These are phyloP conservation scores for Aphodius granarius DNA, from an alignment of 2,888 invertebrate genomes.

Conservation along the genomic window DNA sequence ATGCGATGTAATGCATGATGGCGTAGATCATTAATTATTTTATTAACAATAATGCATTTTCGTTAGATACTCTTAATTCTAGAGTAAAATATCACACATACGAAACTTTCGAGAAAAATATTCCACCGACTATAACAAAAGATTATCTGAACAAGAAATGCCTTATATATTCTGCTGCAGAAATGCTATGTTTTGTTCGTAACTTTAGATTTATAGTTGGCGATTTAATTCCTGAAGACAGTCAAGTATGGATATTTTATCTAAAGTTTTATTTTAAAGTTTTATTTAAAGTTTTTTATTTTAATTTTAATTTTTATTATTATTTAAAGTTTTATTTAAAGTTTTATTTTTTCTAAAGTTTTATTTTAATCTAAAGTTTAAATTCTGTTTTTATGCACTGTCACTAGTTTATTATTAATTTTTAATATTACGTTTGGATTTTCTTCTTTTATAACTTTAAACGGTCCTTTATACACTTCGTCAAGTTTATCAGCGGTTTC, in stretches of 20 bases:
- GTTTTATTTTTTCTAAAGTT: no score
- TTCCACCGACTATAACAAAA: constrained; percentile 29
- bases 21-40: constrained; percentile 32
- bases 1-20: constrained; percentile 42
- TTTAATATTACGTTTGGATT: no score
- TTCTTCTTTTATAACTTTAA: no score
- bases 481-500: no score
- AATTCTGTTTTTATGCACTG: no score
- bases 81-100: constrained; percentile 31
- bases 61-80: constrained; percentile 30
- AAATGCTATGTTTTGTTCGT: constrained; percentile 38
- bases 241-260: constrained; percentile 32
- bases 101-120: constrained; percentile 27
- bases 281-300: no score
- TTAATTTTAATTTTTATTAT: no score
- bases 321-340: no score
- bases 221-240: constrained; percentile 31
- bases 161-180: constrained; percentile 38
- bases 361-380: no score
- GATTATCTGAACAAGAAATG: constrained; percentile 30
- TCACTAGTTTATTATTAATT: no score
- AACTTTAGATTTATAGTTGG: constrained; percentile 38
- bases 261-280: constrained; percentile 31
- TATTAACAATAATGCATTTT: constrained; percentile 25
- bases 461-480: no score